phyloP scores from a whole-genome alignment of 1,140 invertebrate species.

The Lineus longissimus region DNA sequence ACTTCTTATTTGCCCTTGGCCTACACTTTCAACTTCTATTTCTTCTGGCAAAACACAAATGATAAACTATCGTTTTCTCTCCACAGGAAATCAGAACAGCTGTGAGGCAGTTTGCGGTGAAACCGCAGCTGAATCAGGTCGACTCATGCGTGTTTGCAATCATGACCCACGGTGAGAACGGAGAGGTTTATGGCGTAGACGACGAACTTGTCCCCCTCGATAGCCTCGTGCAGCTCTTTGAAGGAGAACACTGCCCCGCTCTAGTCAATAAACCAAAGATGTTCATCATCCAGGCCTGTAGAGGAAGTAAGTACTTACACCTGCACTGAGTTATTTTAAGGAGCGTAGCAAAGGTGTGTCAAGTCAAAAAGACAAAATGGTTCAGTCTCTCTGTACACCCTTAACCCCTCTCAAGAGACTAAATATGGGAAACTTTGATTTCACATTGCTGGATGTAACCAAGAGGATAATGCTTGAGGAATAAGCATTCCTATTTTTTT shows the following conservation, averaged over 20 bases:
- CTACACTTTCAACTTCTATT: too few species aligned
- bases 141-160: constrained; percentile 41
- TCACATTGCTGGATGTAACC: too few species aligned
- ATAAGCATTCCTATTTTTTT: too few species aligned
- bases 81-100: constrained; percentile 39
- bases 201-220: constrained; percentile 39
- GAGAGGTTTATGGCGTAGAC: constrained; percentile 44
- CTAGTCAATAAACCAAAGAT: constrained; percentile 46
- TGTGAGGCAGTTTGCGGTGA: constrained; percentile 31
- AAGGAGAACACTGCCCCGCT: constrained; percentile 37
- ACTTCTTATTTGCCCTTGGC: too few species aligned
- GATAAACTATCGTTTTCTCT: not conserved
- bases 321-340: too few species aligned
- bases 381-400: too few species aligned
- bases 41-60: too few species aligned
- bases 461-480: too few species aligned
- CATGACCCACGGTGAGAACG: constrained; percentile 47
- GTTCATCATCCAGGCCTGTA: constrained; percentile 50
- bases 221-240: constrained; percentile 39
- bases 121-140: constrained; percentile 23
- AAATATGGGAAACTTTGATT: too few species aligned
- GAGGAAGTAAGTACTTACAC: constrained; percentile 41
- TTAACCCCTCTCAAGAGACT: too few species aligned
- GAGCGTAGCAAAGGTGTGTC: too few species aligned
- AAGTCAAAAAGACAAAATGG: too few species aligned